Evolutionary conservation across 1,140 invertebrate genomes (phyloP), one percentile per base, ranked within the genome.

Genomic region (Zaprionus africanus): DNA sequence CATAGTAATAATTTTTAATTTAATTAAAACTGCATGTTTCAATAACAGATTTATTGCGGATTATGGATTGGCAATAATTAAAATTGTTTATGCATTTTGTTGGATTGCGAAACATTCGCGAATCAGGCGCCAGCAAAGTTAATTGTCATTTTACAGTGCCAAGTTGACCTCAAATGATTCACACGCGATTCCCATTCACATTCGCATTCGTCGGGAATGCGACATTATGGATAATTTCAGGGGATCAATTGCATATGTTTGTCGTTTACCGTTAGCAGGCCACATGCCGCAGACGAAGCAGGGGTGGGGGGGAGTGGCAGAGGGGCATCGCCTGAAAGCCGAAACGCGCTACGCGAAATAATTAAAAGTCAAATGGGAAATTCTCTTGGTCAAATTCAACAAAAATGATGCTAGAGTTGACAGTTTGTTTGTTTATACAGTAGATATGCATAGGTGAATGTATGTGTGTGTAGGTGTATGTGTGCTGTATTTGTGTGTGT

Each of bases 301-400:
- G 13, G 38, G 38, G 38, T 0, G 0, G 15, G 13, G 41, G 0
- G 46, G 46, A 4, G 19, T 12, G n/a, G n/a, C n/a, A 19, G 46
- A 12, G 46, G 6, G 41, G 7, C 13, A 13, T 15, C 4, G 36
- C 12, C 13, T 46, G 41, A 46, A 28, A 62, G 41, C 17, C 22
- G 34, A 54, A 62, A 67, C 36, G 34, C 36, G 34, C 36, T 54
- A 61, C 49, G 65, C 36, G 36, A 15, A 46, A 62, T 75, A 85
- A 84, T 85, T 78, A 81, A 78, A 81, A 84, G 67, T 81, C 69
- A 71, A 81, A 83, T 83, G 72, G 34, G 43, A 79, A 72, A 83
- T 64, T 58, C 53, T 46, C 17, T 34, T n/a, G 73, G 53, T 60
- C 46, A 51, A 78, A 78, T 68, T 66, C 51, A 65, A 58, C 58